Evolutionary conservation across 2,888 invertebrate species (phyloP).

Genomic region (Limenitis camilla): DNA sequence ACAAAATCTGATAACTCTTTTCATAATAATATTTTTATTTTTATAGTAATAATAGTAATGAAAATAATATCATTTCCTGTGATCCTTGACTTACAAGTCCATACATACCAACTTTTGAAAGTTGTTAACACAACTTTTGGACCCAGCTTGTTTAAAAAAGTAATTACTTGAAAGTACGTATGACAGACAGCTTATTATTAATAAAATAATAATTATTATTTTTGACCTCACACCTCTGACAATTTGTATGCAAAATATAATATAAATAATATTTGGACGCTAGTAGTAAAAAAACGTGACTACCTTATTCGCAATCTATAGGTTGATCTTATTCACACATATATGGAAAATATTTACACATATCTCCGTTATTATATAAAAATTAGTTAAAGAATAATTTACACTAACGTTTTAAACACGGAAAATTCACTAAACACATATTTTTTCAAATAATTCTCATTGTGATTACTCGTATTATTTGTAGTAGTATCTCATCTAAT

Average conservation of each 20-base stretch:
- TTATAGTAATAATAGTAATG: too few species aligned
- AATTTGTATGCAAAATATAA: slow-evolving; percentile 1
- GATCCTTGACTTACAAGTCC: not conserved
- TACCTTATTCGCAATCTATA: slow-evolving; percentile 6
- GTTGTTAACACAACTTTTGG: slow-evolving; percentile 10
- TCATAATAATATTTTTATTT: too few species aligned
- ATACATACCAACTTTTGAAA: slow-evolving; percentile 8
- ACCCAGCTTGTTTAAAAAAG: slow-evolving; percentile 7
- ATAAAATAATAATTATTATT: too few species aligned
- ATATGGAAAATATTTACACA: slow-evolving; percentile 10
- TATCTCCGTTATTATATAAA: not conserved
- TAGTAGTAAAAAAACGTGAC: slow-evolving; percentile 12
- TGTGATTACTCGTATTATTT: too few species aligned
- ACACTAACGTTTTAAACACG: not conserved
- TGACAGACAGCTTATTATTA: too few species aligned
- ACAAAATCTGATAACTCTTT: too few species aligned
- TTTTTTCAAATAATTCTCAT: too few species aligned
- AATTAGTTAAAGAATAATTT: slow-evolving; percentile 4
- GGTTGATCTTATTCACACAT: slow-evolving; percentile 10
- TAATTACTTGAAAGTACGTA: not conserved
- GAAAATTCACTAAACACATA: not conserved
- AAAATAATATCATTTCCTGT: too few species aligned
- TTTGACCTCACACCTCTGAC: too few species aligned
- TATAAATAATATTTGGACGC: slow-evolving; percentile 1
- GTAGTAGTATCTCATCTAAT: too few species aligned